Conservation (phyloP, 2,888 invertebrate genomes). For the Tenthredo amoena region DNA sequence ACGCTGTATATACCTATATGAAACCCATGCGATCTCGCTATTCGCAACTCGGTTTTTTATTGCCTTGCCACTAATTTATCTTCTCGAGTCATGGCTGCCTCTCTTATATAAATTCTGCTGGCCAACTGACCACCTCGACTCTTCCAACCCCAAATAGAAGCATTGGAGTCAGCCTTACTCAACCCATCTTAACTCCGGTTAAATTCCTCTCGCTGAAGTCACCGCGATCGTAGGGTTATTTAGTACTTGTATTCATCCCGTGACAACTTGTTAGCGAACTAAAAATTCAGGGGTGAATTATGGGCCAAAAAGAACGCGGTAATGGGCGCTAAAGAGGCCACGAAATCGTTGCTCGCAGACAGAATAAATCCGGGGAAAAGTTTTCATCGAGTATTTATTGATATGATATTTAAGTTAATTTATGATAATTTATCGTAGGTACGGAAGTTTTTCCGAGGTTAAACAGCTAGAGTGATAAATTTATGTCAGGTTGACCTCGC, state of each 20-base stretch:
- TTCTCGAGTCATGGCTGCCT: slow-evolving; percentile 65
- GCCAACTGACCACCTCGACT: slow-evolving; percentile 62
- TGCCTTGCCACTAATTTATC: slow-evolving; percentile 70
- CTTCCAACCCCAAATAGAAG: slow-evolving; percentile 18
- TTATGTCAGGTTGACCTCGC: neutral
- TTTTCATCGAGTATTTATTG: neutral
- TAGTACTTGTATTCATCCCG: slow-evolving; percentile 45
- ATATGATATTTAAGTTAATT: neutral
- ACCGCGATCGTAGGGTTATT: slow-evolving; percentile 40
- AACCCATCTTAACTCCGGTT: slow-evolving; percentile 45
- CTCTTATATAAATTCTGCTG: slow-evolving; percentile 71
- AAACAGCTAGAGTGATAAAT: slow-evolving; percentile 9
- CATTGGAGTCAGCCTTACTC: slow-evolving; percentile 34
- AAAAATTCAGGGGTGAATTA: slow-evolving; percentile 17
- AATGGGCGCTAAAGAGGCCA: neutral
- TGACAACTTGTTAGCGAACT: slow-evolving; percentile 12
- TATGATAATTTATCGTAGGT: neutral
- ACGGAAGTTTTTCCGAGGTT: neutral
- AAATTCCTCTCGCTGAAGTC: slow-evolving; percentile 34
- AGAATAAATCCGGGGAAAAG: neutral
- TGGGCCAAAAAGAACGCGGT: neutral
- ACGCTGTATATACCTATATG: slow-evolving; percentile 39
- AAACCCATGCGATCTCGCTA: slow-evolving; percentile 68
- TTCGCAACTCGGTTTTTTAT: slow-evolving; percentile 70
- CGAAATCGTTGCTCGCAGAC: neutral